Percentiles rank a stretch among this genome's conserved stretches.
Evolutionary conservation across 2,888 invertebrate species (phyloP).

Genomic region (Helobdella robusta): DNA sequence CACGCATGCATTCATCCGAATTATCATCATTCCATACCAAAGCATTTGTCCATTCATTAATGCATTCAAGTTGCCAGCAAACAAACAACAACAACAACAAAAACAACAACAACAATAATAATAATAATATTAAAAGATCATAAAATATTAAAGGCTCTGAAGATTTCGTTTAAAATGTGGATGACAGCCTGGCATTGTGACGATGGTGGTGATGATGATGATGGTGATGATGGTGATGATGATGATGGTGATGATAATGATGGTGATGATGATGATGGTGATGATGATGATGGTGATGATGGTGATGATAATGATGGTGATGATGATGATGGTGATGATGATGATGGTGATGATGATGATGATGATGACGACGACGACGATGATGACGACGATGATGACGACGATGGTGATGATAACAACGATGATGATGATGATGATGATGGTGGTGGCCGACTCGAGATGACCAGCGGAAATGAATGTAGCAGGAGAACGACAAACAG

Average conservation of each 20-base stretch:
- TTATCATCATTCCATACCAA: neutral
- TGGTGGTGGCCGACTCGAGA: neutral
- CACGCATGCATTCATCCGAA: neutral
- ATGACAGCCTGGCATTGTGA: too few species aligned
- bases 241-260: neutral
- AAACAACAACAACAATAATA: neutral
- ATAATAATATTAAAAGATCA: neutral
- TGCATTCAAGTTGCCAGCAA: neutral
- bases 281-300: constrained; percentile 24
- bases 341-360: constrained; percentile 19
- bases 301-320: constrained; percentile 23
- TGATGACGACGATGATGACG: constrained; percentile 8
- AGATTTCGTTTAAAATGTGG: neutral
- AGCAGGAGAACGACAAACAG: neutral
- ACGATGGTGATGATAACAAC: constrained; percentile 11
- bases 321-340: constrained; percentile 24
- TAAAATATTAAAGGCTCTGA: neutral
- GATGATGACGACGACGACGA: constrained; percentile 1
- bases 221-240: neutral
- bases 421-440: constrained; percentile 15
- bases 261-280: constrained; percentile 18
- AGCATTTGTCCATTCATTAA: constrained; percentile 1
- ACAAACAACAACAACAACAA: neutral
- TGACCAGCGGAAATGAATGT: neutral
- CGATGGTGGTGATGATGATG: neutral